Percentiles rank a stretch among this genome's conserved stretches.
phyloP scores from a whole-genome alignment of 2,797 vertebrate genomes.

The Eleutherodactylus coqui region DNA sequence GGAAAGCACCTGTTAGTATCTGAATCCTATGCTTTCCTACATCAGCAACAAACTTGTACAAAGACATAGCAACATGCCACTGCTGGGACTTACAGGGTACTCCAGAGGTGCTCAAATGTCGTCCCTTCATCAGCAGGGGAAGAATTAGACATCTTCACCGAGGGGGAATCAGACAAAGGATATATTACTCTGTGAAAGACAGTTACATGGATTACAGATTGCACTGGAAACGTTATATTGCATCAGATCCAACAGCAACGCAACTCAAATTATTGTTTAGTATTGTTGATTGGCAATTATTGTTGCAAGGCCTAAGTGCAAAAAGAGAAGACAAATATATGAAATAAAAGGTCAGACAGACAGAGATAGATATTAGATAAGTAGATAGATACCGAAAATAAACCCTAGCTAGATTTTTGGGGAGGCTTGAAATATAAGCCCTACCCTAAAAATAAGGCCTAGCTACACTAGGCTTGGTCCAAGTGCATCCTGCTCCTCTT shows the following conservation, averaged over 20 bases:
- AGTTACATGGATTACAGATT: constrained; percentile 32
- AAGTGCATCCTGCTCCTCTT: no score
- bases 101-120: constrained; percentile 96
- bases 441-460: no score
- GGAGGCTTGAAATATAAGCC: no score
- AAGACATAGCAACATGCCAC: background rate
- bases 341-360: no score
- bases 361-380: no score
- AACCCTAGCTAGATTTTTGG: no score
- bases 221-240: background rate
- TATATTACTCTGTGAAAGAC: constrained; percentile 79
- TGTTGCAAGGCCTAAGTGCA: background rate
- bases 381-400: background rate
- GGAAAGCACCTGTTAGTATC: background rate
- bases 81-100: constrained; percentile 86
- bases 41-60: background rate
- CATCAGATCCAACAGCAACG: background rate
- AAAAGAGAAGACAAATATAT: background rate
- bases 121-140: constrained; percentile 85
- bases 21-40: background rate
- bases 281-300: background rate
- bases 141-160: constrained; percentile 89
- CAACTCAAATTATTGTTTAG: background rate
- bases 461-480: no score
- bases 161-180: constrained; percentile 75